Percentiles rank a stretch among this genome's conserved stretches.
Evolutionary conservation across 2,113 vertebrate genomes (phyloP).

Genomic region (Lepisosteus osseus): DNA sequence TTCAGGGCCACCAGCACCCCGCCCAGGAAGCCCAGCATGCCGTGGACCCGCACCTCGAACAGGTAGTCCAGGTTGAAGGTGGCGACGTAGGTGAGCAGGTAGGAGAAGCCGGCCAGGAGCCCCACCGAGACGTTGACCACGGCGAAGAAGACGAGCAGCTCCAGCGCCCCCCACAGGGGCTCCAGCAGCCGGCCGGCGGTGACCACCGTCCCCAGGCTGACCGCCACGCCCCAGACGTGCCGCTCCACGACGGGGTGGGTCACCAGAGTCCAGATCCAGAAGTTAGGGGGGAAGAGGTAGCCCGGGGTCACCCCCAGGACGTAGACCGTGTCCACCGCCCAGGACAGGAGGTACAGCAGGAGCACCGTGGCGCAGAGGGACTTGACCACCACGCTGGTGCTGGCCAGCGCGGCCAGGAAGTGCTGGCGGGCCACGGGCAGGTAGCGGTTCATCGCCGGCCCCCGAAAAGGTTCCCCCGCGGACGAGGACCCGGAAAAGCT

Average conservation of each 20-base stretch:
- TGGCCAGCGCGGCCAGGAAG: conserved; percentile 80
- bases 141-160: conserved; percentile 90
- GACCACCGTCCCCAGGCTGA: conserved; percentile 80
- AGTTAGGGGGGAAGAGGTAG: conserved; percentile 91
- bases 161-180: conserved; percentile 93
- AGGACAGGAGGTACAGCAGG: conserved; percentile 83
- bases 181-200: conserved; percentile 85
- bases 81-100: conserved; percentile 87
- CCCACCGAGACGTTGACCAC: conserved; percentile 89
- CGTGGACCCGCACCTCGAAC: conserved; percentile 81
- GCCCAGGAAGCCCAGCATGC: conserved; percentile 81
- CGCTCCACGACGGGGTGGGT: conserved; percentile 86
- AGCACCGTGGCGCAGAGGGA: conserved; percentile 77
- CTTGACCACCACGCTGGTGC: conserved; percentile 95
- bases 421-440: conserved; percentile 86
- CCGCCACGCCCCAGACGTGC: conserved; percentile 76
- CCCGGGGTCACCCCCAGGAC: conserved; percentile 87
- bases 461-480: neutral
- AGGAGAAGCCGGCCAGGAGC: conserved; percentile 82
- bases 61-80: conserved; percentile 85
- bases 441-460: conserved; percentile 81
- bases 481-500: neutral
- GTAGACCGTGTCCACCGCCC: conserved; percentile 75
- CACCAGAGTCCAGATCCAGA: conserved; percentile 93
- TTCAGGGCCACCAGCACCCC: conserved; percentile 92